phyloP scores from a whole-genome alignment of 2,888 invertebrate species.

The Latrodectus hesperus region DNA sequence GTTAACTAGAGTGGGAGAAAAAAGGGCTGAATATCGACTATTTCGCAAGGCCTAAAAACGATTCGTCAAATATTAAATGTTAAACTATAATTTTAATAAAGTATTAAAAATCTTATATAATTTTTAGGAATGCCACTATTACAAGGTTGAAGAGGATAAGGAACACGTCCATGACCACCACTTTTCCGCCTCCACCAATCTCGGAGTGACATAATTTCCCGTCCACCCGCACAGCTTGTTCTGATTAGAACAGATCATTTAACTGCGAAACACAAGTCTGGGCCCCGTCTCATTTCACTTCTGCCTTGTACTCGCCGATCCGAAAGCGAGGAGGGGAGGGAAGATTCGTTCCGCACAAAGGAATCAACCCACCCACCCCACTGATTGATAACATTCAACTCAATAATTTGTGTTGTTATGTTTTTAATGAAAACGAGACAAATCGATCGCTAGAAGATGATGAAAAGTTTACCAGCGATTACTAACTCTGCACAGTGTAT shows the following conservation, averaged over 20 bases:
- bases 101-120: too few relatives aligned
- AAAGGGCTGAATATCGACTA: neutral
- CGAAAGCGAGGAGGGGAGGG: slow-evolving; percentile 12
- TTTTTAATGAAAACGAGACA: too few relatives aligned
- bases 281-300: slow-evolving; percentile 1
- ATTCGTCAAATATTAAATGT: neutral
- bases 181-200: neutral
- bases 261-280: slow-evolving; percentile 53
- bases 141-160: too few relatives aligned
- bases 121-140: too few relatives aligned
- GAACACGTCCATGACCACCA: too few relatives aligned
- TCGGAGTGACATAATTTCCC: neutral
- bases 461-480: too few relatives aligned
- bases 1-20: neutral
- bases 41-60: neutral
- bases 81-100: neutral
- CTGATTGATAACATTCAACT: too few relatives aligned
- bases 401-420: too few relatives aligned
- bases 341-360: slow-evolving; percentile 18
- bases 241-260: slow-evolving; percentile 69
- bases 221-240: slow-evolving; percentile 62
- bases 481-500: too few relatives aligned
- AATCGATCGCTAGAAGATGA: too few relatives aligned
- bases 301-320: slow-evolving; percentile 28
- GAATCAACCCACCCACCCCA: neutral